Conservation (phyloP, 2,797 vertebrate genomes). For the Thunnus albacares region DNA sequence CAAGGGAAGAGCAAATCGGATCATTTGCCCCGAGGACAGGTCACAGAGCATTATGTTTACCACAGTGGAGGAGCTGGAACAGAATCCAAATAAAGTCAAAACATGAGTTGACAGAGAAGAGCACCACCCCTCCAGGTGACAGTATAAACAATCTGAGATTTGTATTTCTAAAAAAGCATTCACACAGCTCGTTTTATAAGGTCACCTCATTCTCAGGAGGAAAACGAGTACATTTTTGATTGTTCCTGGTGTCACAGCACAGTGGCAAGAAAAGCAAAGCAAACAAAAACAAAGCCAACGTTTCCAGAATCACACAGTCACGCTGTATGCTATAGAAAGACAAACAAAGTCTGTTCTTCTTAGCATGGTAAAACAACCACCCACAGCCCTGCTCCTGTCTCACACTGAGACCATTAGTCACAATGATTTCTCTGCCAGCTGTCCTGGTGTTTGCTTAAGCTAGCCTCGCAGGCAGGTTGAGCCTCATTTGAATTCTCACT, state of each 20-base stretch:
- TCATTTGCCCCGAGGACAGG: slow-evolving; percentile 64
- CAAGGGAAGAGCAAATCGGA: slow-evolving; percentile 70
- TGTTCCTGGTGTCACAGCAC: slow-evolving; percentile 48
- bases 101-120: slow-evolving; percentile 47
- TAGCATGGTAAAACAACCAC: slow-evolving; percentile 76
- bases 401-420: slow-evolving; percentile 84
- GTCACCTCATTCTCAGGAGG: slow-evolving; percentile 47
- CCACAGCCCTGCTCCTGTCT: slow-evolving; percentile 80
- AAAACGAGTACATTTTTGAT: slow-evolving; percentile 36
- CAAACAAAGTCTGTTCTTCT: slow-evolving; percentile 80
- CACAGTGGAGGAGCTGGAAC: slow-evolving; percentile 25
- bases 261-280: slow-evolving; percentile 67
- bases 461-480: slow-evolving; percentile 78
- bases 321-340: slow-evolving; percentile 74
- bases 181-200: slow-evolving; percentile 27
- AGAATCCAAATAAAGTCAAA: slow-evolving; percentile 56
- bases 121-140: slow-evolving; percentile 34
- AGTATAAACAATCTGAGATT: slow-evolving; percentile 22
- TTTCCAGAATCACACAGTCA: slow-evolving; percentile 75
- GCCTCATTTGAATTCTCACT: slow-evolving; percentile 80
- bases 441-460: slow-evolving; percentile 81
- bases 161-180: slow-evolving; percentile 36
- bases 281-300: slow-evolving; percentile 72
- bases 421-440: slow-evolving; percentile 83
- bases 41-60: slow-evolving; percentile 63